Evolutionary conservation across 2,113 vertebrate species (phyloP).

Genomic region (Sakesphorus luctuosus): DNA sequence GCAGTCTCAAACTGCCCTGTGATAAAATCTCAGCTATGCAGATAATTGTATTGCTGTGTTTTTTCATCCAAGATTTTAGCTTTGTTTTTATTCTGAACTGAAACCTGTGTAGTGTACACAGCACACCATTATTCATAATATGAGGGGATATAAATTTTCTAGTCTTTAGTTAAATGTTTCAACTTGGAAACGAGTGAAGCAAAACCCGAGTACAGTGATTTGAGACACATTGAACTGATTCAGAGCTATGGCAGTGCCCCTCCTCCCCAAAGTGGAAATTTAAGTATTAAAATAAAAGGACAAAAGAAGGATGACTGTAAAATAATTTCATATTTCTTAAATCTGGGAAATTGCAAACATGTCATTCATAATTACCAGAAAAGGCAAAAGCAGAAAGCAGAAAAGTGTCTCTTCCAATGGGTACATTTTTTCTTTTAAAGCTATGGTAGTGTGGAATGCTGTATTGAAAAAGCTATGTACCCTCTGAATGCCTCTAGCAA

Average conservation of each 20-base stretch:
- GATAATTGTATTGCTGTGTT: neutral
- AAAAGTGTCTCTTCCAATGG: conserved; percentile 54
- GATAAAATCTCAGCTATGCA: conserved; percentile 3
- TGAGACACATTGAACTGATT: conserved; percentile 65
- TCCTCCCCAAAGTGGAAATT: conserved; percentile 56
- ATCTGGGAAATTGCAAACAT: conserved; percentile 69
- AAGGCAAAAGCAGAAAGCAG: conserved; percentile 67
- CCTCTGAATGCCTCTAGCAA: conserved; percentile 62
- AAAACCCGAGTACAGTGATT: neutral
- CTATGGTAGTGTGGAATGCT: conserved; percentile 60
- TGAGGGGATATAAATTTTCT: conserved; percentile 44
- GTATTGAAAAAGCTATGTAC: conserved; percentile 54
- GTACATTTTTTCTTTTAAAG: conserved; percentile 64
- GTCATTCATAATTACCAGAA: conserved; percentile 67
- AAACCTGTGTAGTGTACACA: conserved; percentile 23
- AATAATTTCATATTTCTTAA: conserved; percentile 65
- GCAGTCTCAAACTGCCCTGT: neutral
- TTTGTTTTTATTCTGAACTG: conserved; percentile 4
- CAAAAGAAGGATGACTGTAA: conserved; percentile 59
- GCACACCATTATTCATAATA: conserved; percentile 11
- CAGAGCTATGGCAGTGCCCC: neutral
- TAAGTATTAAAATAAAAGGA: conserved; percentile 63
- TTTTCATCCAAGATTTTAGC: neutral
- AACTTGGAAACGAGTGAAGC: conserved; percentile 18
- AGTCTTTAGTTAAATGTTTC: conserved; percentile 24